Evolutionary conservation across 1,140 invertebrate genomes (phyloP), one percentile per base, ranked within the genome.

Genomic region (Metaphire vulgaris): DNA sequence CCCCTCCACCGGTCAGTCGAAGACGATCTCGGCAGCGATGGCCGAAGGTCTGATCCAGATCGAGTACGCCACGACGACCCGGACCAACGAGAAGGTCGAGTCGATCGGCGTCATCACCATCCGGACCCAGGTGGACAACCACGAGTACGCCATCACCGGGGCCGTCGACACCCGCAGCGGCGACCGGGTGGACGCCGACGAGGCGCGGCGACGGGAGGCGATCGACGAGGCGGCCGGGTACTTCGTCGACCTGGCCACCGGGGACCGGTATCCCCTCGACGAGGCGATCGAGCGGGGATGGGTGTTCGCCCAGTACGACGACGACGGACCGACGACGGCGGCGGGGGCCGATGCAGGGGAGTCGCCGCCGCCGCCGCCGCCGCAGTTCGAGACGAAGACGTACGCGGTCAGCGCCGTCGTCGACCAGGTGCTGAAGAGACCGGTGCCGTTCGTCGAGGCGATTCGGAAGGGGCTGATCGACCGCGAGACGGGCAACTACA

Each of bases 361-460:
- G 69, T n/a, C n/a, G n/a, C n/a, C n/a, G n/a, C n/a, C n/a, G n/a
- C n/a, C n/a, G n/a, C n/a, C n/a, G 12, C 33, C 21, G 29, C 67
- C 34, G 1, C 32, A 21, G 26, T 73, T 34, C 74, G 77, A 70
- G 68, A 41, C 26, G 29, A 74, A 78, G 56, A 76, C 75, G 2
- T 76, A 76, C 75, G 75, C 75, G 26, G 68, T 76, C 2, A 76
- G 71, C 69, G 68, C 75, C 16, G 75, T 76, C 2, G 75, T 76
- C n/a, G 75, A 76, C 69, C 75, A 76, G 69, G 26, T 33, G 28
- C 67, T 33, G 26, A 30, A 41, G 68, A 70, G 30, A 1, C 41
- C 70, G 33, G 32, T 76, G 15, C 75, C 68, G 1, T 76, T 76
- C 75, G 16, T 33, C 1, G 75, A 76, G 30, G 75, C 75, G 33